Evolutionary conservation across 2,113 vertebrate genomes (phyloP), one percentile per base, ranked within the genome.

Genomic region (Holacanthus passer): DNA sequence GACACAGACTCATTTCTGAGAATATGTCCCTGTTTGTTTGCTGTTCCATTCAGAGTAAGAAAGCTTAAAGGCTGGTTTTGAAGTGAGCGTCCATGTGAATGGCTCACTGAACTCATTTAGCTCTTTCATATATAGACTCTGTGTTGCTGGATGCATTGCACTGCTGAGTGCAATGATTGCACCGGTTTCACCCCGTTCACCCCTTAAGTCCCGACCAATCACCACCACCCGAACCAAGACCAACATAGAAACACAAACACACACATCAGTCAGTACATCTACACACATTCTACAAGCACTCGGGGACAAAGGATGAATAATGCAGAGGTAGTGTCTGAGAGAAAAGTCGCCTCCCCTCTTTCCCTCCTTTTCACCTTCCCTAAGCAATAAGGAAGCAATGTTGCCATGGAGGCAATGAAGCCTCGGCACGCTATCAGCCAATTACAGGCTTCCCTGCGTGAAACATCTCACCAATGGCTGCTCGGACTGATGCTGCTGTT

Each of bases 371-470:
- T 88, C 88, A 91, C 91, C 92, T 93, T 90, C 89, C 85, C 90
- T 66, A 89, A 93, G 90, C 92, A 93, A 94, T 95, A 87, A 92
- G 91, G 89, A 90, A 92, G 88, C 91, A 92, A 94, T 92, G 89
- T 93, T 93, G 94, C 93, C 93, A 92, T 94, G 92, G 91, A 94
- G 88, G 92, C 93, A 93, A 91, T 89, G 94, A 94, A 94, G 92
- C 94, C 84, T 85, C 79, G 0, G 67, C 77, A 19, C 37, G 0
- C 72, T 2, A 5, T 73, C 86, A 55, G 81, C 92, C 91, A 95
- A 94, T 93, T 55, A 83, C 58, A 80, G 70, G 35, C 70, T 29
- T 82, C 67, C 59, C 87, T 88, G 88, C 59, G 74, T 84, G 77
- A 87, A 79, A 39, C 83, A 64, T 3, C 24, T 4, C 63, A 45